Evolutionary conservation across 1,140 invertebrate genomes (phyloP), one percentile per base, ranked within the genome.

Genomic region (Hypsibius dujardini): DNA sequence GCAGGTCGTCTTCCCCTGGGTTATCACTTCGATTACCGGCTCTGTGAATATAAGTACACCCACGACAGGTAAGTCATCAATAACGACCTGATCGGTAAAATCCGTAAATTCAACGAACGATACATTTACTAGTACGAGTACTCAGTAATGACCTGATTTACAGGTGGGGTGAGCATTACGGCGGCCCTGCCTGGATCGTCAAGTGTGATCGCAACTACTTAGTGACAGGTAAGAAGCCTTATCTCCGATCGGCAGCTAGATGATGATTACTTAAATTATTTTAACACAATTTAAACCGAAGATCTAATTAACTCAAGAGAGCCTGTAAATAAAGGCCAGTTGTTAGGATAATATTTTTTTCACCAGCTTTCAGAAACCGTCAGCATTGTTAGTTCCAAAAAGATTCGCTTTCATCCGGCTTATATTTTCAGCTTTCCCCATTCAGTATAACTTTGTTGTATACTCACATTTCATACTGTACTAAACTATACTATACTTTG

Each of bases 11-110:
- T n/a, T 56, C 50, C 50, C n/a, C 7, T 12, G n/a, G 50, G 50
- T n/a, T 56, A 56, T n/a, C 50, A 56, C n/a, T n/a, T 56, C 7
- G 50, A 56, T 56, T 56, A 56, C n/a, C 50, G 50, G 50, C 50
- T 7, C 7, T 56, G 50, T 56, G 50, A 56, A 56, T 56, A 56
- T 56, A 56, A 56, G n/a, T 56, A 56, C n/a, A 56, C 50, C 7
- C 50, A 56, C n/a, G 50, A 56, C 50, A 56, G n/a, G 50, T 56
- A 56, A 56, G 50, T 12, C 7, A 12, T 56, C 50, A 12, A 7
- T n/a, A n/a, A 56, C 50, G 7, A 7, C n/a, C 50, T n/a, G n/a
- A 56, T 56, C 50, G n/a, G 50, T n/a, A 12, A 56, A 56, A 12
- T 56, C 50, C 50, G 7, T 7, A 12, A 12, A 12, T 56, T 56